Evolutionary conservation across 2,797 vertebrate genomes (phyloP), one percentile per base, ranked within the genome.

Genomic region (Onychomys leucogaster): DNA sequence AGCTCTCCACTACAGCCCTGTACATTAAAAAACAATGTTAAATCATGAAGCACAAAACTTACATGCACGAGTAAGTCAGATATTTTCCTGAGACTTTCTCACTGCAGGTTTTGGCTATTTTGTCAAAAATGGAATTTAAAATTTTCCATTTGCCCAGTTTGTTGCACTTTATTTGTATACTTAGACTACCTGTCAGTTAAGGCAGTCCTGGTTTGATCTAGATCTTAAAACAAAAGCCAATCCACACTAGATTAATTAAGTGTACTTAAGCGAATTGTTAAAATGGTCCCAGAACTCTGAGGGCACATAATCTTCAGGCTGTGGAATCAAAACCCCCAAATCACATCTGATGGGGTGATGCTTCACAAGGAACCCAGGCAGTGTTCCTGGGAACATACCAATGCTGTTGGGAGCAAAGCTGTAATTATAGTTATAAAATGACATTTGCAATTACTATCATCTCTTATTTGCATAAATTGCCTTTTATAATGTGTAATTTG

Each of bases 401-500:
- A 82, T 46, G 34, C 63, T 6, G 3, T 19, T 27, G 73, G 87
- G 65, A 55, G 12, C 37, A 71, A 81, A 87, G 29, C 71, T 65
- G 17, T 37, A 55, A 21, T 67, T 85, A 80, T 3, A 43, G n/a
- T 12, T 88, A 23, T 16, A 82, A 71, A 63, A 8, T 52, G 77
- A 82, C 14, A 88, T 61, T 49, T 82, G 34, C 32, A 73, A 27
- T 71, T 61, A 67, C 1, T 27, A 29, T 76, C 88, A 85, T 43
- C 85, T 76, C 14, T 81, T 82, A 55, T 52, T 75, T 93, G 9
- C 27, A 43, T 63, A 93, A 83, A 83, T 13, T 81, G 65, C 13
- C 88, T 96, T 95, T 94, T 85, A 73, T 67, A 92, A 55, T 77
- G 71, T 75, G 27, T 41, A 71, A 89, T 61, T 69, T 95, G 52